Evolutionary conservation across 1,140 invertebrate genomes (phyloP), one percentile per base, ranked within the genome.

Genomic region (Procambarus virginalis): DNA sequence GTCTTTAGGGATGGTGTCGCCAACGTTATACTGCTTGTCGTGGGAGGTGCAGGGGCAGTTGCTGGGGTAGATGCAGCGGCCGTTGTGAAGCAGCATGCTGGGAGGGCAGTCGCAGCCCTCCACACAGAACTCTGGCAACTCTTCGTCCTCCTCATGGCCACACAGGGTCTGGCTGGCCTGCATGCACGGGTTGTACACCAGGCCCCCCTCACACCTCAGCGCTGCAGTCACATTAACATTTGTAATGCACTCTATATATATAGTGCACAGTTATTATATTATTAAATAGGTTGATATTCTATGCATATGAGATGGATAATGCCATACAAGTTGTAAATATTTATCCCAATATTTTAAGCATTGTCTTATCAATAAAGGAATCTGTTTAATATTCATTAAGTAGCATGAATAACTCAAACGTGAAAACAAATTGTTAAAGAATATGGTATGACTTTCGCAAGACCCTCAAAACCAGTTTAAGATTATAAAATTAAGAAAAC

Each of bases 71-170:
- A 98, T 95, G 93, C 98, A 99, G 80, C 96, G 95, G 9, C 96
- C 96, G 6, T 95, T 94, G 91, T 97, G 95, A 34, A 98, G 93
- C 2, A 97, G 96, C 93, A 96, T 94, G 22, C 97, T 97, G 64
- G 94, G 93, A 0, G 97, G 97, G 93, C 97, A 98, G 89, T 97
- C 96, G 93, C 97, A 98, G 2, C 97, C 97, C 93, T 98, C 97
- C 1, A 97, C 96, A 93, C 97, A 98, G 70, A 84, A 97, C 1
- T 94, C 93, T 2, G 92, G 93, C 55, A 90, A 91, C 17, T 91
- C 90, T 20, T 64, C 73, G 51, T 92, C 92, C 22, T 93, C 91
- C 5, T 92, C 92, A 8, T 94, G 93, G 8, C 94, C 95, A 91
- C 96, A 96, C 0, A 95, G 94, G 48, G 92, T 88, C 96, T 96